Percentiles rank a stretch among this genome's conserved stretches.
Conservation (phyloP, 2,113 vertebrate genomes). For the Peucedramus taeniatus region DNA sequence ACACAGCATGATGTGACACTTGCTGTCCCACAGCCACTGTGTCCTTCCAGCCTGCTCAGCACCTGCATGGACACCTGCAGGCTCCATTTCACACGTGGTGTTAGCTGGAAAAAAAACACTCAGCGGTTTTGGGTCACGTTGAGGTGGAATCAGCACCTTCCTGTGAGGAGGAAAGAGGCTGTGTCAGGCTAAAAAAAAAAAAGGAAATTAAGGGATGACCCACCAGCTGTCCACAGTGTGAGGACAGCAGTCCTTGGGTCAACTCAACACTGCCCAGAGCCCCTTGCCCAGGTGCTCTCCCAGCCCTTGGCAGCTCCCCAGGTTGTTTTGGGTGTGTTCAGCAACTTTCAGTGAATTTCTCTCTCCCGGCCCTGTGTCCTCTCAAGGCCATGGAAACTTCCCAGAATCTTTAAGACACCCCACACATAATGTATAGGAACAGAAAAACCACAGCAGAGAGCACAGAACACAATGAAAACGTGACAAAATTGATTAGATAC, state of each 20-base stretch:
- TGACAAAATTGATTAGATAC: background rate
- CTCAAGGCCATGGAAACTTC: background rate
- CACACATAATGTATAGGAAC: background rate
- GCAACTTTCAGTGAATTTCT: background rate
- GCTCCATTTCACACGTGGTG: fast-evolving
- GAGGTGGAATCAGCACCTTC: background rate
- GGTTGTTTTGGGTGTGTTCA: background rate
- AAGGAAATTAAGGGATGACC: background rate
- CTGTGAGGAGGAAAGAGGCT: background rate
- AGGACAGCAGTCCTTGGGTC: background rate
- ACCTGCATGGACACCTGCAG: background rate
- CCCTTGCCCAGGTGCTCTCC: background rate
- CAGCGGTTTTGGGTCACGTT: background rate
- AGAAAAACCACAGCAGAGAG: background rate
- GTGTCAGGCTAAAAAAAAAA: background rate
- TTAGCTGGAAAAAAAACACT: background rate
- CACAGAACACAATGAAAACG: background rate
- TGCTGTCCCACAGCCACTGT: background rate
- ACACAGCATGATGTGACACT: fast-evolving
- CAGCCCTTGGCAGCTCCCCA: background rate
- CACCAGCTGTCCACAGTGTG: fast-evolving
- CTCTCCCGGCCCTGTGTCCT: background rate
- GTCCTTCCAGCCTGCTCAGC: background rate
- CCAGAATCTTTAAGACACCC: too few relatives aligned
- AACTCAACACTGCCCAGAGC: background rate